Percentiles rank a stretch among this genome's conserved stretches.
Evolutionary conservation across 2,888 invertebrate species (phyloP).

Genomic region (Agelastica alni): DNA sequence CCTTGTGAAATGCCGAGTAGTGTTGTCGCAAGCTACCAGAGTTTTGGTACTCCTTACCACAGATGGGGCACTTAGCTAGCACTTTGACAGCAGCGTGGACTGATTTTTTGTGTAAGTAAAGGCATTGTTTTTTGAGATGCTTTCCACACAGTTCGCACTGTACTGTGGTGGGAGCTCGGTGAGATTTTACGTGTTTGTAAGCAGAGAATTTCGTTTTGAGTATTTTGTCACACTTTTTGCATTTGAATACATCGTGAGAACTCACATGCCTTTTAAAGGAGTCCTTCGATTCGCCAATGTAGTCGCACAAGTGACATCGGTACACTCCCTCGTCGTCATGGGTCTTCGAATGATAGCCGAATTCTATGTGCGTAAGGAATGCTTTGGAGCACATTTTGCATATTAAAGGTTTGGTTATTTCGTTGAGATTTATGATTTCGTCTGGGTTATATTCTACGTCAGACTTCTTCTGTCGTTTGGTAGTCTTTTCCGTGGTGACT

Average conservation of each 20-base stretch:
- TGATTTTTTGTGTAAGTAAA: conserved; percentile 26
- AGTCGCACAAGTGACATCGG: conserved; percentile 49
- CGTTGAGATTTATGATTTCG: conserved; percentile 23
- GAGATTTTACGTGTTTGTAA: conserved; percentile 51
- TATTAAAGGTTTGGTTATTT: conserved; percentile 51
- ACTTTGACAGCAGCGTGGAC: conserved; percentile 20
- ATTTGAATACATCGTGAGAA: conserved; percentile 42
- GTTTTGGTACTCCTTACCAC: conserved; percentile 29
- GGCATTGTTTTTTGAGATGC: conserved; percentile 47
- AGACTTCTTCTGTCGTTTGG: neutral
- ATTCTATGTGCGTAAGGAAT: conserved; percentile 54
- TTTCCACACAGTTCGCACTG: conserved; percentile 59
- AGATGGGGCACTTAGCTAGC: conserved; percentile 29
- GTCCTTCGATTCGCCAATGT: conserved; percentile 38
- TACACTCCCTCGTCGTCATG: conserved; percentile 47
- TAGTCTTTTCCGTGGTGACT: neutral
- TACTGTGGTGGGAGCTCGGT: conserved; percentile 51
- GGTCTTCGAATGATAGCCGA: conserved; percentile 47
- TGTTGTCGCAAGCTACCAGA: conserved; percentile 39
- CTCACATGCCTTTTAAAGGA: conserved; percentile 42
- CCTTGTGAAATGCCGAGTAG: conserved; percentile 40
- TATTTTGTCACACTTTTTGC: conserved; percentile 42
- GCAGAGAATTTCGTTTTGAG: conserved; percentile 58
- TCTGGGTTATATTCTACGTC: neutral
- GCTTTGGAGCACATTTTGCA: conserved; percentile 61